A percentile compares a stretch with the other conserved stretches of the same genome.
phyloP scores from a whole-genome alignment of 2,113 vertebrate genomes.

The Rhadina sibilatrix region DNA sequence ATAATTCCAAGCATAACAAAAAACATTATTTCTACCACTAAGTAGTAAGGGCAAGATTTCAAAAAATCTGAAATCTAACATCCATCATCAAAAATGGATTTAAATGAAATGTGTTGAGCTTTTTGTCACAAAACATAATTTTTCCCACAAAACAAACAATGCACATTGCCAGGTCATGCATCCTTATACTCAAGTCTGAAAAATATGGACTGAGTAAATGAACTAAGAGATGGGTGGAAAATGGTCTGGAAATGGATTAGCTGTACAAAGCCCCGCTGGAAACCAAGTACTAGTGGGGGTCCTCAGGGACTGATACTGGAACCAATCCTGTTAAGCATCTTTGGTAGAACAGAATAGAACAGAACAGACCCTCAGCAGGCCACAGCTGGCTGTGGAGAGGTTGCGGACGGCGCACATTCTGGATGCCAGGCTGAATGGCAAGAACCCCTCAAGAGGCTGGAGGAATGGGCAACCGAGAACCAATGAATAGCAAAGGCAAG shows the following conservation, averaged over 20 bases:
- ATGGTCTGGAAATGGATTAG: background rate
- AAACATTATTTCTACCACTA: background rate
- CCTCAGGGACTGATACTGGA: background rate
- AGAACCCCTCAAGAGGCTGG: background rate
- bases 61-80: background rate
- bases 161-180: background rate
- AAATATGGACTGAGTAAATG: background rate
- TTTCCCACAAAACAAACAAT: background rate
- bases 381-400: background rate
- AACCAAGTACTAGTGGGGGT: background rate
- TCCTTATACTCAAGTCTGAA: background rate
- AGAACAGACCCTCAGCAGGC: background rate
- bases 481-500: background rate
- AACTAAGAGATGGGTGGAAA: background rate
- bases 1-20: constrained; percentile 37
- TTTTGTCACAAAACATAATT: background rate
- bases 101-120: background rate
- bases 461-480: background rate
- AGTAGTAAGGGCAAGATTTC: background rate
- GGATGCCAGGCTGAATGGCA: background rate
- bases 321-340: background rate
- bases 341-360: background rate
- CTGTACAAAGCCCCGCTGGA: background rate
- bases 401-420: background rate
- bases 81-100: background rate